Evolutionary conservation across 2,113 vertebrate genomes (phyloP).

Genomic region (Zingel zingel): DNA sequence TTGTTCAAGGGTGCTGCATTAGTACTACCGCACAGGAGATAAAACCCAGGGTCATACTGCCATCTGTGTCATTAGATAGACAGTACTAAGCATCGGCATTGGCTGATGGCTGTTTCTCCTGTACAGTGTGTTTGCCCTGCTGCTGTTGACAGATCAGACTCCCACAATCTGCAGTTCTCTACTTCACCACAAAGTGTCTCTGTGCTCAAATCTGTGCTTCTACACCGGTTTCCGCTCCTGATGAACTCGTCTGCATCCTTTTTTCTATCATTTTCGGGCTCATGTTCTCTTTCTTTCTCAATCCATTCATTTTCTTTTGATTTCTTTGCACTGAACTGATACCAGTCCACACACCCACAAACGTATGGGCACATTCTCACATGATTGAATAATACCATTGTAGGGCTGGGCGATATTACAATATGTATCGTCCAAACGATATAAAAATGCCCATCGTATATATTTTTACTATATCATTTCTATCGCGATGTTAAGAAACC

Average conservation of each 20-base stretch:
- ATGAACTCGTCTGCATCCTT: not conserved
- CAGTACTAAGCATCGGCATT: not conserved
- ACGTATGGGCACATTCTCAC: not conserved
- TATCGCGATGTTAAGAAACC: too few relatives aligned
- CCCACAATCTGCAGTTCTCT: constrained; percentile 49
- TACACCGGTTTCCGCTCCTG: constrained; percentile 20
- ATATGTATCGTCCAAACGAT: too few relatives aligned
- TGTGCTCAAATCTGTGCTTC: constrained; percentile 57
- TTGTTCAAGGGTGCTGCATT: not conserved
- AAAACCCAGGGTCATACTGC: constrained; percentile 24
- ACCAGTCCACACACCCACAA: not conserved
- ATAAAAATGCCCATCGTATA: too few relatives aligned
- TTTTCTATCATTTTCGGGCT: not conserved
- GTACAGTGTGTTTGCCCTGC: not conserved
- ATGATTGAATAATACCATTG: constrained; percentile 14
- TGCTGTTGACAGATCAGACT: not conserved
- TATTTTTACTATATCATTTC: too few relatives aligned
- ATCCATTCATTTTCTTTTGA: not conserved
- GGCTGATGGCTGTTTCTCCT: not conserved
- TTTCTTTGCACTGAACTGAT: constrained; percentile 15
- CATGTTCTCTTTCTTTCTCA: not conserved
- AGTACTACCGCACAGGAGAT: not conserved
- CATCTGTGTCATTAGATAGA: constrained; percentile 25
- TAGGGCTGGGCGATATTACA: too few relatives aligned
- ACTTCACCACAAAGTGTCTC: constrained; percentile 77